Evolutionary conservation across 2,888 invertebrate species (phyloP).

Genomic region (Ectobius pallidus): DNA sequence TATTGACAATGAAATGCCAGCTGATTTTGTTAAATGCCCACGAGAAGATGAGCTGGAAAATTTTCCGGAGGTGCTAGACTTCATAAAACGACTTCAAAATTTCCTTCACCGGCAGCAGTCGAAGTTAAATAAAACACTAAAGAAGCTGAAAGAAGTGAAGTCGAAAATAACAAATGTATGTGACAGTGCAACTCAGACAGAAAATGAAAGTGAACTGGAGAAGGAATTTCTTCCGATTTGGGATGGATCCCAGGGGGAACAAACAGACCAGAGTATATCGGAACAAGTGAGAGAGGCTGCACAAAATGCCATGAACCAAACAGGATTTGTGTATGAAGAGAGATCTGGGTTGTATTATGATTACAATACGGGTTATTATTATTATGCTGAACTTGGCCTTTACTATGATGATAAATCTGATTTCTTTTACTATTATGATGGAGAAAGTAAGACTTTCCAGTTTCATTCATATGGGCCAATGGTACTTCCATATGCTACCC

Average conservation of each 20-base stretch:
- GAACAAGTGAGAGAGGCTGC: conserved; percentile 81
- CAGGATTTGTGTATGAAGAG: conserved; percentile 85
- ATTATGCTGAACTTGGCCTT: conserved; percentile 83
- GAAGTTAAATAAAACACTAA: conserved; percentile 63
- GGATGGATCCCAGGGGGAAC: conserved; percentile 31
- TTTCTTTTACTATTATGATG: conserved; percentile 83
- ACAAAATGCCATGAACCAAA: conserved; percentile 72
- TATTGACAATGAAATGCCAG: conserved; percentile 16
- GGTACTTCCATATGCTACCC: conserved; percentile 53
- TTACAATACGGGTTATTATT: conserved; percentile 87
- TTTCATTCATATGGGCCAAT: conserved; percentile 75
- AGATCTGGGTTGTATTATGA: conserved; percentile 89
- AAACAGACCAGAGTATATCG: conserved; percentile 52
- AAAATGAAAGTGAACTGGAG: background rate
- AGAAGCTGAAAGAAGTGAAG: conserved; percentile 59
- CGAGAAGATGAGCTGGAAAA: conserved; percentile 57
- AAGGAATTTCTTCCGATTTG: background rate
- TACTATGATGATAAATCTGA: conserved; percentile 89
- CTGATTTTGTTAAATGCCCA: background rate
- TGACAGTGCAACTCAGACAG: conserved; percentile 7
- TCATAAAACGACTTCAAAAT: conserved; percentile 63
- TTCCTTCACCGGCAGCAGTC: conserved; percentile 63
- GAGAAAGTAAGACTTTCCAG: conserved; percentile 73
- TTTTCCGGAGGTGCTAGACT: conserved; percentile 64
- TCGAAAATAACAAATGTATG: background rate